A percentile compares a stretch with the other conserved stretches of the same genome.
These are phyloP conservation scores for Eupithecia dodoneata DNA, from an alignment of 2,888 invertebrate genomes.

Conservation along the genomic window DNA sequence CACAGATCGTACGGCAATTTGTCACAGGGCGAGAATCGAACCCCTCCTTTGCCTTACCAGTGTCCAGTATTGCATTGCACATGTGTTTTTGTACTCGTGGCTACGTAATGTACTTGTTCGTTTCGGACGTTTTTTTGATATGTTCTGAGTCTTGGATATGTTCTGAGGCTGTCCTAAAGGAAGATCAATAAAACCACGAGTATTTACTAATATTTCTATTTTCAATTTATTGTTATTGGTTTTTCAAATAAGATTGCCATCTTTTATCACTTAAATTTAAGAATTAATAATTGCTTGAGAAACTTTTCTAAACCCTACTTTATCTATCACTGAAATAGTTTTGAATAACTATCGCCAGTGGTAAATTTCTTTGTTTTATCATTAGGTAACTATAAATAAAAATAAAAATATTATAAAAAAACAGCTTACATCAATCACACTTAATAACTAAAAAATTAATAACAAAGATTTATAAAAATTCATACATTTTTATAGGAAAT, in stretches of 20 bases:
- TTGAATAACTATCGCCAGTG: slow-evolving; percentile 54
- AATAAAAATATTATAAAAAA: slow-evolving; percentile 14
- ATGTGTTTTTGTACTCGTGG: background rate
- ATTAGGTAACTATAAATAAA: slow-evolving; percentile 26
- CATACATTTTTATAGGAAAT: background rate
- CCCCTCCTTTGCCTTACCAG: background rate
- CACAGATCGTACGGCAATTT: too few relatives aligned
- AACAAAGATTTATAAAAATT: background rate
- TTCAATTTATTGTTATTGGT: slow-evolving; percentile 81
- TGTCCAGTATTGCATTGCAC: background rate
- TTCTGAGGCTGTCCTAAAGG: background rate
- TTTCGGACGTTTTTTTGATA: background rate
- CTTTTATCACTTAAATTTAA: slow-evolving; percentile 72
- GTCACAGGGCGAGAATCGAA: too few relatives aligned
- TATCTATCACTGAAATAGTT: slow-evolving; percentile 70
- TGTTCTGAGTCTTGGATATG: background rate
- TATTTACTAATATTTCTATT: slow-evolving; percentile 79
- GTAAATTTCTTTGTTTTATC: slow-evolving; percentile 36
- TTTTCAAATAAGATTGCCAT: slow-evolving; percentile 77
- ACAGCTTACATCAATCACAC: slow-evolving; percentile 21
- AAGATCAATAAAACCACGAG: slow-evolving; percentile 51
- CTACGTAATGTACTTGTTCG: background rate
- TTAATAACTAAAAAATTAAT: background rate
- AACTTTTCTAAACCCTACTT: slow-evolving; percentile 76
- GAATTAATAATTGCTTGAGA: slow-evolving; percentile 77